Conservation (phyloP, 2,888 invertebrate genomes). For the Lamellibrachia columna region DNA sequence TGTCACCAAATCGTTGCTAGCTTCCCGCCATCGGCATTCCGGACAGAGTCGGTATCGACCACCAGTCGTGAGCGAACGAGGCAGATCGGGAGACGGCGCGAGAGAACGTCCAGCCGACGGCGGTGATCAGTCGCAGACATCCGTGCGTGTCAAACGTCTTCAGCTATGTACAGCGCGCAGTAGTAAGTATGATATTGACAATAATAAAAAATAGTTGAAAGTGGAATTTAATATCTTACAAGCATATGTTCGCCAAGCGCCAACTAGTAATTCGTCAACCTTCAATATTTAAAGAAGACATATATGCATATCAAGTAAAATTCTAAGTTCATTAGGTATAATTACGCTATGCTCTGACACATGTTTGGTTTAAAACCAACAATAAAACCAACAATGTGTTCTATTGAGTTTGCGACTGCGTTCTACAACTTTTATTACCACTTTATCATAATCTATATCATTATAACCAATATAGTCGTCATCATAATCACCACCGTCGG, state of each 20-base stretch:
- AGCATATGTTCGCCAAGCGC: neutral
- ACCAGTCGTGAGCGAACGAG: neutral
- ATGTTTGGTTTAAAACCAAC: neutral
- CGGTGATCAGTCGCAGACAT: neutral
- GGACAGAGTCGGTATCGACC: neutral
- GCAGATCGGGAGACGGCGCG: neutral
- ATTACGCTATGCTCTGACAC: neutral
- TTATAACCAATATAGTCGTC: neutral
- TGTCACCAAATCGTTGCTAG: neutral
- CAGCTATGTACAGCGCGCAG: neutral
- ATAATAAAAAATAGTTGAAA: neutral
- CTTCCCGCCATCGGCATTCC: neutral
- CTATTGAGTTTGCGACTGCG: neutral
- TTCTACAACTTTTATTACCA: neutral
- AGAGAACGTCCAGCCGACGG: neutral
- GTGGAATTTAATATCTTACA: neutral
- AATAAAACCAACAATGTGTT: neutral
- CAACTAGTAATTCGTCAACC: neutral
- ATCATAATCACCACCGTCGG: neutral
- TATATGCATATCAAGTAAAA: neutral
- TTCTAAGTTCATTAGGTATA: neutral
- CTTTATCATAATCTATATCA: neutral
- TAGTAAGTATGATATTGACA: neutral
- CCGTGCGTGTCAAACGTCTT: neutral
- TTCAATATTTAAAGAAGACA: too few relatives aligned